Conservation (phyloP, 2,888 invertebrate species). For the Drosophila imparisetae region DNA sequence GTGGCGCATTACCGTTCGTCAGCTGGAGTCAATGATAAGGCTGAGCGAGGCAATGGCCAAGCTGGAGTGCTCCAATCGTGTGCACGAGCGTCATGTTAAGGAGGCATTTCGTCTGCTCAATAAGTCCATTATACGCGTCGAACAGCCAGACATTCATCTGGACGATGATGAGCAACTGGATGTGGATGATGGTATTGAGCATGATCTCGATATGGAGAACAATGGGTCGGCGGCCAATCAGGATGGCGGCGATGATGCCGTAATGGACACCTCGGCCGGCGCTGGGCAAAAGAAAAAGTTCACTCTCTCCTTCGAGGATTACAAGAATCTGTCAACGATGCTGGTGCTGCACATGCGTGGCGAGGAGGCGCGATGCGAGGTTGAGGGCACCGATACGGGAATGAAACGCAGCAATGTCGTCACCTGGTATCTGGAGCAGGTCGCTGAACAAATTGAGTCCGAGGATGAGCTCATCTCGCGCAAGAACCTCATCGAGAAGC, state of each 20-base stretch:
- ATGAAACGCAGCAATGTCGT: constrained; percentile 92
- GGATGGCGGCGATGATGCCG: constrained; percentile 32
- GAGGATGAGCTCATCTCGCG: constrained; percentile 95
- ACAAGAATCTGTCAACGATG: constrained; percentile 96
- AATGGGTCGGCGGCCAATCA: constrained; percentile 61
- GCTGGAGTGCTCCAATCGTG: constrained; percentile 96
- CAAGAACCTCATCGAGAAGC: constrained; percentile 96
- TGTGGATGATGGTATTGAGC: constrained; percentile 85
- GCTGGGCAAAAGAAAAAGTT: constrained; percentile 89
- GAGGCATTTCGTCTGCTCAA: constrained; percentile 96
- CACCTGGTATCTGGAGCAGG: constrained; percentile 96
- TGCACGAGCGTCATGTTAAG: constrained; percentile 93
- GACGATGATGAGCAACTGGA: constrained; percentile 89
- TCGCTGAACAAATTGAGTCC: constrained; percentile 94
- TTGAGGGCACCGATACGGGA: constrained; percentile 87
- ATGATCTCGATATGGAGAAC: constrained; percentile 86
- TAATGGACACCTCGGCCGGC: constrained; percentile 41
- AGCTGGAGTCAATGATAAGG: constrained; percentile 97
- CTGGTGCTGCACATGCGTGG: constrained; percentile 94
- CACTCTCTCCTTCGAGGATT: constrained; percentile 95
- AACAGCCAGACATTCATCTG: constrained; percentile 98
- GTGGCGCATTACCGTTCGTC: constrained; percentile 98
- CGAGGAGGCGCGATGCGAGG: constrained; percentile 90
- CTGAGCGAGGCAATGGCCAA: constrained; percentile 98
- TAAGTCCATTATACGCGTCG: constrained; percentile 98